These are phyloP conservation scores for Lepidocyrtoides sp. DNA, from an alignment of 2,888 invertebrate genomes.

Conservation along the genomic window DNA sequence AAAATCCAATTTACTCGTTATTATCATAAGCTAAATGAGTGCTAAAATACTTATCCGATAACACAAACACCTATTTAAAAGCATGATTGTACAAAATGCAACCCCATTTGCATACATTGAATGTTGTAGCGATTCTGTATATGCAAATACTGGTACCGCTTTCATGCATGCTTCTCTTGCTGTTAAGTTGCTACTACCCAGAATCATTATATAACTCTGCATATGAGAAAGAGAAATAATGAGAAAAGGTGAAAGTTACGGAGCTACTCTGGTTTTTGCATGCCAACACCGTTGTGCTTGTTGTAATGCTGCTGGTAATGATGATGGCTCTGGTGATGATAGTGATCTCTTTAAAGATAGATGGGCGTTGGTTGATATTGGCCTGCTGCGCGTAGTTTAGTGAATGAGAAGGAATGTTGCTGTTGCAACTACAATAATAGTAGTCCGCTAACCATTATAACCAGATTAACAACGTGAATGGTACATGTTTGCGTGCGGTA, in stretches of 20 bases:
- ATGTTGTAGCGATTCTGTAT: too few species aligned
- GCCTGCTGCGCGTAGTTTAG: background rate
- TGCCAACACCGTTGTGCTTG: too few species aligned
- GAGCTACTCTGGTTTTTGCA: too few species aligned
- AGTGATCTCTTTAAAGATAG: background rate
- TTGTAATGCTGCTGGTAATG: background rate
- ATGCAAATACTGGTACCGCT: too few species aligned
- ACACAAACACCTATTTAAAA: too few species aligned
- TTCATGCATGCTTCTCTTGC: background rate
- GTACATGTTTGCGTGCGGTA: background rate
- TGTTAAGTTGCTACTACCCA: too few species aligned
- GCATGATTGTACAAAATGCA: too few species aligned
- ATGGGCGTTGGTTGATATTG: slow-evolving; percentile 35
- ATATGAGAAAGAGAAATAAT: background rate
- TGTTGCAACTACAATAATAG: too few species aligned
- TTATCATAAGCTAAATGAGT: background rate
- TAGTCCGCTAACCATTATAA: background rate
- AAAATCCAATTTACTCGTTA: slow-evolving; percentile 22
- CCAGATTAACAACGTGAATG: background rate
- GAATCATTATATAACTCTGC: background rate
- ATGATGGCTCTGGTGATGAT: slow-evolving; percentile 4
- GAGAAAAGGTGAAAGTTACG: too few species aligned
- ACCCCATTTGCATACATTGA: too few species aligned
- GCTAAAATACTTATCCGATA: background rate
- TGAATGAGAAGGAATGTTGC: background rate